A percentile compares a stretch with the other conserved stretches of the same genome.
phyloP scores from a whole-genome alignment of 2,797 vertebrate species.

The Argyrosomus regius region DNA sequence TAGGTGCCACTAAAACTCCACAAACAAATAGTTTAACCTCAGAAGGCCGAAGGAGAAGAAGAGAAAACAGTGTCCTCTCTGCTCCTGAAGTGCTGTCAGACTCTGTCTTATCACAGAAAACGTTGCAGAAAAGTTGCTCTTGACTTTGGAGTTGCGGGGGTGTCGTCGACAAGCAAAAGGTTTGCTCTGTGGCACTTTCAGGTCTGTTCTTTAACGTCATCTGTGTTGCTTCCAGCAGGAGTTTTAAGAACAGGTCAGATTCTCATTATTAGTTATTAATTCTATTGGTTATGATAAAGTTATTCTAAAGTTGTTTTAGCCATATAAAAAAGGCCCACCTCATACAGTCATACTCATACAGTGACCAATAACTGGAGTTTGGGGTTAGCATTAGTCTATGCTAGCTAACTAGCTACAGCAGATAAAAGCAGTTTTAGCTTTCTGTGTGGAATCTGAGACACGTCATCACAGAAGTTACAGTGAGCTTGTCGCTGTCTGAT shows the following conservation, averaged over 20 bases:
- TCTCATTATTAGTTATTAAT: neutral
- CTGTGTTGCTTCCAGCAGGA: neutral
- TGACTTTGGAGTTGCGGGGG: conserved; percentile 19
- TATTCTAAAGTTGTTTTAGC: neutral
- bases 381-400: neutral
- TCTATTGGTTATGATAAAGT: no score
- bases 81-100: conserved; percentile 42
- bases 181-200: conserved; percentile 29
- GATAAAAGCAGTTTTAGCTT: neutral
- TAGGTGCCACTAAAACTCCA: conserved; percentile 25
- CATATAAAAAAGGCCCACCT: no score
- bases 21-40: conserved; percentile 50
- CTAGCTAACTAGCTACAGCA: neutral
- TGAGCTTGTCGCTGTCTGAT: no score
- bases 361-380: neutral
- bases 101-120: conserved; percentile 23
- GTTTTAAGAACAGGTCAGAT: neutral
- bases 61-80: conserved; percentile 42
- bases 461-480: neutral
- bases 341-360: no score
- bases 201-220: neutral
- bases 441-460: neutral
- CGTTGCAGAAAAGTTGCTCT: conserved; percentile 15
- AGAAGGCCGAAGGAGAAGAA: conserved; percentile 25
- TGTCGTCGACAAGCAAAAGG: conserved; percentile 6